A percentile compares a stretch with the other conserved stretches of the same genome.
phyloP scores from a whole-genome alignment of 2,888 invertebrate species.

The Schrankia costaestrigalis region DNA sequence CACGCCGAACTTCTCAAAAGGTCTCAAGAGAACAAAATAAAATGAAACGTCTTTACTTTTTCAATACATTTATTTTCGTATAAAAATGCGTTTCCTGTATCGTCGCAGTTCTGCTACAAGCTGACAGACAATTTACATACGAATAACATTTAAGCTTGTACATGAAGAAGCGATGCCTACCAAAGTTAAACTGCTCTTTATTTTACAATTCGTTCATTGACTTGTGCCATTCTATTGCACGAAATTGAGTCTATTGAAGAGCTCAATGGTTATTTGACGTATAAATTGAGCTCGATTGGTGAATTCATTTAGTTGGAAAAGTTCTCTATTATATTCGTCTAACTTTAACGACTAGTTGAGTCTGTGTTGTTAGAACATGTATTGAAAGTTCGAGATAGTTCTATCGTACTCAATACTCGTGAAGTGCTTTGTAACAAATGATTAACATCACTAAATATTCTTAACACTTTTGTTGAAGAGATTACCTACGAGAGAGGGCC shows the following conservation, averaged over 20 bases:
- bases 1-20: no score
- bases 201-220: slow-evolving; percentile 27
- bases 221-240: slow-evolving; percentile 17
- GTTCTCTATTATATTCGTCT: slow-evolving; percentile 9
- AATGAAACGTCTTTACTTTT: no score
- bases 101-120: slow-evolving; percentile 38
- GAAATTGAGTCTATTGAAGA: slow-evolving; percentile 21
- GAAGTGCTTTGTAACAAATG: slow-evolving; percentile 15
- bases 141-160: slow-evolving; percentile 43
- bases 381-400: no score
- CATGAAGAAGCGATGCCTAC: slow-evolving; percentile 24
- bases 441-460: slow-evolving; percentile 4
- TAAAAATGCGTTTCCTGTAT: slow-evolving; percentile 60
- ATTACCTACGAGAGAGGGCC: no score
- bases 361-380: neutral
- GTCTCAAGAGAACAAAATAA: no score
- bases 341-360: slow-evolving; percentile 8
- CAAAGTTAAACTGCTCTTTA: slow-evolving; percentile 12
- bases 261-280: slow-evolving; percentile 12
- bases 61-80: slow-evolving; percentile 69
- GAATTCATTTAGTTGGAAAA: slow-evolving; percentile 10
- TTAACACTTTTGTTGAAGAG: no score
- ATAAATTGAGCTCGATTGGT: slow-evolving; percentile 24
- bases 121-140: slow-evolving; percentile 59
- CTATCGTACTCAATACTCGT: no score